A percentile compares a stretch with the other conserved stretches of the same genome.
These are phyloP conservation scores for Dipus sagitta DNA, from an alignment of 2,797 vertebrate genomes.

Conservation along the genomic window DNA sequence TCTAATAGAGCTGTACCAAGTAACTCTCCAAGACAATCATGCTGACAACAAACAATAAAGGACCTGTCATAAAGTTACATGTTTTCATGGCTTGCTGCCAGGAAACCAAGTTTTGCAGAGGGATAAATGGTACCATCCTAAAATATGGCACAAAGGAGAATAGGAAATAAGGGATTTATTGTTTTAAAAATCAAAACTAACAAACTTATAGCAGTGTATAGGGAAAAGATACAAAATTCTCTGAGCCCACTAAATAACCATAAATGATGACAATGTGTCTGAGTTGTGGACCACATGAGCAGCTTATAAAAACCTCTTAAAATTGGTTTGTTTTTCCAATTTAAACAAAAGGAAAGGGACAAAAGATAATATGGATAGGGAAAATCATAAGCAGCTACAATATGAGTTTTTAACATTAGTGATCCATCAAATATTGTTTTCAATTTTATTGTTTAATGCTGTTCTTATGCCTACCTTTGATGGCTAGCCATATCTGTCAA, in stretches of 20 bases:
- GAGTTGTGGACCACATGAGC: conserved; percentile 39
- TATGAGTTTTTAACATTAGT: conserved; percentile 60
- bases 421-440: conserved; percentile 5
- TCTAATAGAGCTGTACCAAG: conserved; percentile 74
- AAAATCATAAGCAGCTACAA: conserved; percentile 32
- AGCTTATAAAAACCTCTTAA: conserved; percentile 59
- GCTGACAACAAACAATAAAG: conserved; percentile 80
- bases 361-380: not conserved
- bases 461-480: conserved; percentile 17
- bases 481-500: conserved; percentile 2
- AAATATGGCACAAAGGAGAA: conserved; percentile 72
- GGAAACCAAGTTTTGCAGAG: conserved; percentile 70
- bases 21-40: conserved; percentile 78
- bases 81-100: conserved; percentile 71
- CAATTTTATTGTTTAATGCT: conserved; percentile 22
- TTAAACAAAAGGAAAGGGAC: conserved; percentile 63
- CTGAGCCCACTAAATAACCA: conserved; percentile 72
- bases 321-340: conserved; percentile 66
- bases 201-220: conserved; percentile 74
- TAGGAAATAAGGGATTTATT: conserved; percentile 74
- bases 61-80: conserved; percentile 76
- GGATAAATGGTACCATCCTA: conserved; percentile 77
- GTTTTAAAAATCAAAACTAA: conserved; percentile 74
- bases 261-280: conserved; percentile 64
- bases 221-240: conserved; percentile 77